phyloP scores from a whole-genome alignment of 2,113 vertebrate species.

The Andinoacara biseriatus region DNA sequence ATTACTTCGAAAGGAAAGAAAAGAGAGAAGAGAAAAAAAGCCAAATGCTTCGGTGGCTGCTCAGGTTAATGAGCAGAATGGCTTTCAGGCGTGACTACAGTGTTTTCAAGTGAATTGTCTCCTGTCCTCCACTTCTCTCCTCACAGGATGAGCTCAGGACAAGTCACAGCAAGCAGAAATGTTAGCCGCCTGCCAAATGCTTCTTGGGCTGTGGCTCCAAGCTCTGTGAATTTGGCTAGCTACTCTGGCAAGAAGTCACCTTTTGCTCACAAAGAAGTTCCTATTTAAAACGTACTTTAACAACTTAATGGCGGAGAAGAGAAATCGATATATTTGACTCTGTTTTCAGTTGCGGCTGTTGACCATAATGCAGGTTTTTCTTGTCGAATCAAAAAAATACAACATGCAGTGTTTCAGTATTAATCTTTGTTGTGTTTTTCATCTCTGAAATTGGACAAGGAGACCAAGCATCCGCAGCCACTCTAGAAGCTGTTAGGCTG shows the following conservation, averaged over 20 bases:
- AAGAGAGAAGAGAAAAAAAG: not conserved
- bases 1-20: not conserved
- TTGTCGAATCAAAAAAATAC: not conserved
- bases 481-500: not conserved
- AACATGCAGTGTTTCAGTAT: not conserved
- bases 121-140: constrained; percentile 49
- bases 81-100: constrained; percentile 56
- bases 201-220: constrained; percentile 34
- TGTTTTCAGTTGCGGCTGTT: not conserved
- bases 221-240: constrained; percentile 35
- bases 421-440: not conserved
- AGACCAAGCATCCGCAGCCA: not conserved
- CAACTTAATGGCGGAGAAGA: not conserved
- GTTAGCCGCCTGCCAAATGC: constrained; percentile 33
- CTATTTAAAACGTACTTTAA: constrained; percentile 11
- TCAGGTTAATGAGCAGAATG: constrained; percentile 30
- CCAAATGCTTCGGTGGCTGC: constrained; percentile 8
- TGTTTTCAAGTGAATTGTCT: constrained; percentile 55
- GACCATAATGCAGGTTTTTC: not conserved
- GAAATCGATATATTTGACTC: not conserved
- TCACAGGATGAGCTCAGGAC: constrained; percentile 49
- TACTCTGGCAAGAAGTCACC: constrained; percentile 11
- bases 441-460: not conserved
- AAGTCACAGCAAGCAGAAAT: constrained; percentile 61
- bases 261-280: constrained; percentile 17